Conservation (phyloP, 2,888 invertebrate species). For the Protodeltote pygarga region DNA sequence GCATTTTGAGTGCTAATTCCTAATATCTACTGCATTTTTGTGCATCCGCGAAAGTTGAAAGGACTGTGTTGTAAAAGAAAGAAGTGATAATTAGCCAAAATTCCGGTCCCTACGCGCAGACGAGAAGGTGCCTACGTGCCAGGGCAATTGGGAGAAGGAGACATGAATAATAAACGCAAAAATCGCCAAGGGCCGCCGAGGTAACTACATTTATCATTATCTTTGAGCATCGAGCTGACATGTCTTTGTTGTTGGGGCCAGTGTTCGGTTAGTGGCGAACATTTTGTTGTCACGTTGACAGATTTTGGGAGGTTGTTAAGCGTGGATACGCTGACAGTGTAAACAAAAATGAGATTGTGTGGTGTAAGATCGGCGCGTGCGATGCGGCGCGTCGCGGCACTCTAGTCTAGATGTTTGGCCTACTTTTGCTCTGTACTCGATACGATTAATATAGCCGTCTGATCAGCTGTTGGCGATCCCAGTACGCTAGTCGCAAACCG, state of each 20-base stretch:
- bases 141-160: constrained; percentile 88
- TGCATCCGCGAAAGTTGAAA: constrained; percentile 88
- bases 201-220: constrained; percentile 81
- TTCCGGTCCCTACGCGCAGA: constrained; percentile 95
- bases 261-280: constrained; percentile 67
- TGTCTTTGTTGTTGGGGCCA: constrained; percentile 81
- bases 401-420: constrained; percentile 81
- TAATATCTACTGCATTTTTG: constrained; percentile 86
- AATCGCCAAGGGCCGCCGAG: constrained; percentile 93
- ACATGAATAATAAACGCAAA: constrained; percentile 94
- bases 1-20: constrained; percentile 83
- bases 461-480: constrained; percentile 82
- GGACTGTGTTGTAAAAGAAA: constrained; percentile 87
- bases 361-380: constrained; percentile 66
- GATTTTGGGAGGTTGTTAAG: constrained; percentile 62
- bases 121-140: constrained; percentile 92
- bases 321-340: constrained; percentile 69
- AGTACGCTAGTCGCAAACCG: constrained; percentile 64
- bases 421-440: constrained; percentile 81
- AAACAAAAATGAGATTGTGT: constrained; percentile 74
- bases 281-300: constrained; percentile 73
- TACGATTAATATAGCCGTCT: constrained; percentile 83
- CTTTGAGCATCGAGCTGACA: constrained; percentile 73
- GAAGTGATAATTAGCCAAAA: constrained; percentile 89
- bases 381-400: constrained; percentile 66